Conservation (phyloP, 2,113 vertebrate species). For the Gymnobelideus leadbeateri region DNA sequence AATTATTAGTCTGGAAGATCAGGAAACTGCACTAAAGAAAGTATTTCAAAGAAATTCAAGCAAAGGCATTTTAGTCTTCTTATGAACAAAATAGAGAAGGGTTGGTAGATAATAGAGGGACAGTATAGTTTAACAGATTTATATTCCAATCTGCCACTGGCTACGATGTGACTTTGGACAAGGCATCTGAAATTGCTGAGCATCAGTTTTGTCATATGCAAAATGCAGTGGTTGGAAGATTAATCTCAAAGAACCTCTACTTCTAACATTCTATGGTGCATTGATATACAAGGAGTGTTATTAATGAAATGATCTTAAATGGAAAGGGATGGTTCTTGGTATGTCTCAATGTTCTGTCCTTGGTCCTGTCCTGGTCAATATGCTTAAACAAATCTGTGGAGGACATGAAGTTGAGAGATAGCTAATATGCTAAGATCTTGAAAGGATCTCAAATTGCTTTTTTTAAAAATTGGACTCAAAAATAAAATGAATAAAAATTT, state of each 20-base stretch:
- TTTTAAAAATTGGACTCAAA: neutral
- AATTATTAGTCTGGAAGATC: neutral
- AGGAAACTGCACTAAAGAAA: neutral
- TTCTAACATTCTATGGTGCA: neutral
- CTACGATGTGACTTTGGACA: neutral
- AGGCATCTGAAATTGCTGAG: neutral
- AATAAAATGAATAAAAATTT: neutral
- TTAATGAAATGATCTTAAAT: neutral
- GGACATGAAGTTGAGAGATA: neutral
- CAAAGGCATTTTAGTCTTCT: neutral
- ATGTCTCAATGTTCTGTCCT: neutral
- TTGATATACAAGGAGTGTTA: neutral
- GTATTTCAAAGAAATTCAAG: neutral
- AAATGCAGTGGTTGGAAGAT: neutral
- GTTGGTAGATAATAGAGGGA: neutral
- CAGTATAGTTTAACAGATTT: neutral
- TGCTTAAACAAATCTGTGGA: neutral
- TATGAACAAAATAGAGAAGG: neutral
- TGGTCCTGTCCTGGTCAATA: neutral
- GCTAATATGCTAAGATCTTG: neutral
- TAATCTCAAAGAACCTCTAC: neutral
- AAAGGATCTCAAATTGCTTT: neutral
- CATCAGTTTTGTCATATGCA: neutral
- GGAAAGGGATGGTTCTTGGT: neutral
- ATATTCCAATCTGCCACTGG: neutral